Conservation (phyloP, 2,888 invertebrate species). For the Boloria euphrosyne region DNA sequence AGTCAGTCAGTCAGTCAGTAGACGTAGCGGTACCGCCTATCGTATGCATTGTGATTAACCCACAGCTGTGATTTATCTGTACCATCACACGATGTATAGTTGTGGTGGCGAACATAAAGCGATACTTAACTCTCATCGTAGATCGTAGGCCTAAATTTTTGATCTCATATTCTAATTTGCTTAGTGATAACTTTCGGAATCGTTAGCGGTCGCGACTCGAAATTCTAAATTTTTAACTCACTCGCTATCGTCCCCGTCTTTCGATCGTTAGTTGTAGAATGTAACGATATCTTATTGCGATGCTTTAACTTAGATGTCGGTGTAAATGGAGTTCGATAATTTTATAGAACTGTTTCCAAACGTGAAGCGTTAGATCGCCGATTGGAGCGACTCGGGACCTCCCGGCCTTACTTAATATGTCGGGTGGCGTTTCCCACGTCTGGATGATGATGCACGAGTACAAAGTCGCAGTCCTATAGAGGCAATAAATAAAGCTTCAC, state of each 20-base stretch:
- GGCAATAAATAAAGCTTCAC: conserved; percentile 75
- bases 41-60: conserved; percentile 76
- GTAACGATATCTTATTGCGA: conserved; percentile 81
- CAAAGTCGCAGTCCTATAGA: conserved; percentile 71
- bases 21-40: conserved; percentile 78
- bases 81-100: conserved; percentile 70
- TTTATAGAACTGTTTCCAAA: conserved; percentile 71
- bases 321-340: conserved; percentile 75
- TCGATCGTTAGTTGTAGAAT: conserved; percentile 65
- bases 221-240: conserved; percentile 65
- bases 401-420: not conserved
- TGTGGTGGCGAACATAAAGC: conserved; percentile 78
- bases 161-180: conserved; percentile 83
- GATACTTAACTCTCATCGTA: conserved; percentile 72
- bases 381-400: conserved; percentile 43
- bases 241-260: conserved; percentile 67
- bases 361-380: conserved; percentile 66
- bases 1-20: conserved; percentile 46
- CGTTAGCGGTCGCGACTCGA: conserved; percentile 66
- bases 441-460: conserved; percentile 54
- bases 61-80: conserved; percentile 78
- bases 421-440: conserved; percentile 39
- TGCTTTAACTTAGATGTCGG: conserved; percentile 80
- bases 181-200: conserved; percentile 78
- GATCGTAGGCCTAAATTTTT: conserved; percentile 82